A percentile compares a stretch with the other conserved stretches of the same genome.
Evolutionary conservation across 2,888 invertebrate genomes (phyloP).

Genomic region (Syritta pipiens): DNA sequence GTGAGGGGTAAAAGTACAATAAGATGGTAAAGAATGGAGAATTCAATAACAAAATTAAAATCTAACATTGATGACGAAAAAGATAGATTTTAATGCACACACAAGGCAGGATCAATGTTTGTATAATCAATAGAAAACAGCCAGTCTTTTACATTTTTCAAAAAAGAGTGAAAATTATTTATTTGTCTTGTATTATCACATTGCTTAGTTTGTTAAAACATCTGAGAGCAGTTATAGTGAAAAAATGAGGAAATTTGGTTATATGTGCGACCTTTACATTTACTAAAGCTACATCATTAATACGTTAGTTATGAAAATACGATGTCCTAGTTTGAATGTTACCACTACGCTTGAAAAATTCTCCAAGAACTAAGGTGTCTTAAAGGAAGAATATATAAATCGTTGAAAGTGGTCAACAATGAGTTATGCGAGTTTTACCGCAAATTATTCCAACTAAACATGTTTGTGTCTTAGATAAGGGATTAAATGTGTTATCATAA

Average conservation of each 20-base stretch:
- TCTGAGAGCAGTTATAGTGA: background rate
- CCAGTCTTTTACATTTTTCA: background rate
- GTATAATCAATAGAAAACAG: background rate
- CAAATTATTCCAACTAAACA: too few species aligned
- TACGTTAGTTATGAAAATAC: background rate
- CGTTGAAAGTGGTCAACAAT: too few species aligned
- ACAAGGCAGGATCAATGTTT: too few species aligned
- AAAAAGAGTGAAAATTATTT: background rate
- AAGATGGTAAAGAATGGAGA: too few species aligned
- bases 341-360: background rate
- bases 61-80: too few species aligned
- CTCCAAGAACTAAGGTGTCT: background rate
- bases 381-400: background rate
- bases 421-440: too few species aligned
- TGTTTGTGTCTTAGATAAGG: too few species aligned
- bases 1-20: too few species aligned
- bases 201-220: background rate
- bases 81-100: too few species aligned
- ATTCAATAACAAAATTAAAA: too few species aligned
- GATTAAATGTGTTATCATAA: too few species aligned
- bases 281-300: background rate
- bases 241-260: background rate
- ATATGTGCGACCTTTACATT: background rate
- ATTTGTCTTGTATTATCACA: too few species aligned
- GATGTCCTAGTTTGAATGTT: background rate